Evolutionary conservation across 2,888 invertebrate species (phyloP), one percentile per base, ranked within the genome.

Genomic region (Stegophylla sp.): DNA sequence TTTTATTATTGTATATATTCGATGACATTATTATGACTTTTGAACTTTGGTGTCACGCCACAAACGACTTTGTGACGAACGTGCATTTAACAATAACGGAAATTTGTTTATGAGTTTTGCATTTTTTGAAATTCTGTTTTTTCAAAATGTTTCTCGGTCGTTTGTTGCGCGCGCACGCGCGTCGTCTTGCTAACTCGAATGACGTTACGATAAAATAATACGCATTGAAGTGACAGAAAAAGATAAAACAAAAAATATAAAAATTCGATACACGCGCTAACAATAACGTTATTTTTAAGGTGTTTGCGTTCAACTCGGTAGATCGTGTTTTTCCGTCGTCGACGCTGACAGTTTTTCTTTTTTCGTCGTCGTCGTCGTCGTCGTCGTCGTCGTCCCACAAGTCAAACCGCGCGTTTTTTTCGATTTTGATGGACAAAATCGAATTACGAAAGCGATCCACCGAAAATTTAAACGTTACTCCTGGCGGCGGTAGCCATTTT

Each of bases 401-500:
- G 61, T 41, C 45, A 26, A 13, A 1, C 4, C 7, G 13, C 48
- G 10, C n/a, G 45, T 20, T 53, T 1, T 51, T 34, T 34, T 63
- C 15, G 41, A 48, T 23, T 64, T 75, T 64, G 75, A 75, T 34
- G 51, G 41, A 63, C 41, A 34, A 75, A 75, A 75, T 64, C 26
- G 63, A 75, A 75, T 75, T 75, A 64, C 51, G 17, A 64, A n/a
- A n/a, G 15, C 41, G 64, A 75, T 75, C 64, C 41, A 75, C 26
- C 34, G 26, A 63, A 48, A 28, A 45, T n/a, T 48, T 53, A 15
- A 71, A 53, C 53, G 20, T 71, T 53, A 71, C 53, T 71, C 3
- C n/a, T n/a, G n/a, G n/a, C n/a, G n/a, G n/a, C 1, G 51, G 41
- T 53, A 53, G 56, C n/a, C n/a, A n/a, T n/a, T n/a, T 56, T 41